Evolutionary conservation across 2,797 vertebrate genomes (phyloP), one percentile per base, ranked within the genome.

Genomic region (Lepus townsendii): DNA sequence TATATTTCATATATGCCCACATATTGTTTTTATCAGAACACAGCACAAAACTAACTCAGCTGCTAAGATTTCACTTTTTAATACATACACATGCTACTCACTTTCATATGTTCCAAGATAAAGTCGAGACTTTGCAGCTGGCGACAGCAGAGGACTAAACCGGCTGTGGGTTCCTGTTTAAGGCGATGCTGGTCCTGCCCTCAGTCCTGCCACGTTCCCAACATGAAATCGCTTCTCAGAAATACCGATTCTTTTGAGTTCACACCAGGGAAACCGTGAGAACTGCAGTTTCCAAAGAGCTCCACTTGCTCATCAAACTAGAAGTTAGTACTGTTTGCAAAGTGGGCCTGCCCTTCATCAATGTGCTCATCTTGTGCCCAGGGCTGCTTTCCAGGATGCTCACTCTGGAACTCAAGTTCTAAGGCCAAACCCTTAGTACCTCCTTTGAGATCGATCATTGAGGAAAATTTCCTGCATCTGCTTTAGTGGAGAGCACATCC

Each of bases 61-160:
- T 92, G 9, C 60, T 92, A 95, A 63, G 65, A 75, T 88, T 65
- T 77, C 27, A 62, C 60, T 85, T 88, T 19, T 95, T 80, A 47
- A 66, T 85, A 66, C 6, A 22, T 73, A 30, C 12, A n/a, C 22
- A 42, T 80, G 78, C 62, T 52, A 24, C 32, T 72, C 24, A n/a
- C 16, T 27, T 80, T 88, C 68, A 69, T 10, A 65, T 30, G 13
- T 84, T 57, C 42, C 76, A 80, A 85, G 35, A 65, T 27, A 79
- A 57, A 75, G 20, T 88, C 50, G 66, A 47, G 30, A 24, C 65
- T 80, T 82, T 94, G 5, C 69, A 62, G 47, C 66, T 71, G 9
- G 12, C 6, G 0, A 47, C 11, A 62, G 24, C 11, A 92, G 79
- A 75, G 14, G 22, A 22, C 72, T 57, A 50, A 54, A 76, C 24